Base-by-base conservation (phyloP, 2,888 invertebrate species). In the Cenopis cana region DNA sequence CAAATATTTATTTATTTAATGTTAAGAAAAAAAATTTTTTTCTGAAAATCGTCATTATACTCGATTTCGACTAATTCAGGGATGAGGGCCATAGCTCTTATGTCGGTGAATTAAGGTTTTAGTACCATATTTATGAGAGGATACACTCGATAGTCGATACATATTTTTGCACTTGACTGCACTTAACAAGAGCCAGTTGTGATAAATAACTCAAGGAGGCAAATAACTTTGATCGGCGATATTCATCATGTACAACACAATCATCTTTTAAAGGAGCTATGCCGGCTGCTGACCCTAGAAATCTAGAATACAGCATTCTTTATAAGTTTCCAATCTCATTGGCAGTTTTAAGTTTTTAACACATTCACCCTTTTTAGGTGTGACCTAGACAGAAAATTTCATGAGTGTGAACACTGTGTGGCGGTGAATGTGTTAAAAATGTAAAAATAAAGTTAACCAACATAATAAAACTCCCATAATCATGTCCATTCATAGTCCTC, bases 401-500 rank as follows among this genome's bases (percentile, higher is more conserved):
- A 17, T 11, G 50, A 50, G 11, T 18, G 50, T 18, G 18, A 50
- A 50, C 50, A 50, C 50, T n/a, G n/a, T 46, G n/a, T 20, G 18
- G 50, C 18, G 18, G 18, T 50, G 11, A 50, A 50, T 18, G n/a
- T 14, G 46, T 46, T 46, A n/a, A 12, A 2, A 12, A 12, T 33
- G 5, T 41, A 4, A 54, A 33, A 56, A 5, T 1, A 56, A 38
- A 46, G 12, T 56, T 56, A 56, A 56, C 66, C 56, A 66, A 56
- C 41, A 46, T 56, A 54, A 64, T 66, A 70, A 52, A 70, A 60
- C 33, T 54, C 54, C 65, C 65, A 70, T 20, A 70, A 75, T 87
- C 87, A 93, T 73, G 93, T 93, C 93, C 93, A 93, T 81, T 93
- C 93, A 85, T 92, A 93, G 77, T 93, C 93, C 69, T 92, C 91